Evolutionary conservation across 2,888 invertebrate genomes (phyloP).

Genomic region (Argyra leucocephala): DNA sequence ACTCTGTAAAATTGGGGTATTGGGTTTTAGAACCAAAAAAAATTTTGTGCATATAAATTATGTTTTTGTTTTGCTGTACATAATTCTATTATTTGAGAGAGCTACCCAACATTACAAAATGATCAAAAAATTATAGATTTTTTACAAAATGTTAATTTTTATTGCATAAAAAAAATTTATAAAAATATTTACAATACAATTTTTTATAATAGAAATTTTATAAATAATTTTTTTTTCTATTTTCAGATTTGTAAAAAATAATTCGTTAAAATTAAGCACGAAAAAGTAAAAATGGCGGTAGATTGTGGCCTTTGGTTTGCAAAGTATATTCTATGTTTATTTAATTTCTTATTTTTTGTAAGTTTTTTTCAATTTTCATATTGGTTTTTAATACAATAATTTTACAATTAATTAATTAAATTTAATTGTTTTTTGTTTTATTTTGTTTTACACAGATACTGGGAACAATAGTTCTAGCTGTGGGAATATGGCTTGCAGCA

Average conservation of each 20-base stretch:
- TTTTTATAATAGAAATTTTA: no score
- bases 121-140: no score
- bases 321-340: slow-evolving; percentile 61
- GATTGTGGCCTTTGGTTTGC: slow-evolving; percentile 56
- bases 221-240: not conserved
- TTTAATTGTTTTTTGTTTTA: slow-evolving; percentile 17
- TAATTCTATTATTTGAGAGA: no score
- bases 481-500: slow-evolving; percentile 60
- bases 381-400: not conserved
- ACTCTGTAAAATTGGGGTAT: no score
- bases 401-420: slow-evolving; percentile 2
- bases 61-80: no score
- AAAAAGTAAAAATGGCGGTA: slow-evolving; percentile 38
- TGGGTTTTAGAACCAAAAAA: no score
- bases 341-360: slow-evolving; percentile 65
- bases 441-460: slow-evolving; percentile 35
- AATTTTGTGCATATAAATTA: no score
- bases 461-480: slow-evolving; percentile 53
- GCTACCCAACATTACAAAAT: no score
- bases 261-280: not conserved
- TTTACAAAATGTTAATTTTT: no score
- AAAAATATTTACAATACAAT: no score
- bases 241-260: slow-evolving; percentile 13
- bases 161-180: no score
- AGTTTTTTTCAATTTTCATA: slow-evolving; percentile 42